phyloP scores from a whole-genome alignment of 2,888 invertebrate species.

The Muschampia plurimacula region DNA sequence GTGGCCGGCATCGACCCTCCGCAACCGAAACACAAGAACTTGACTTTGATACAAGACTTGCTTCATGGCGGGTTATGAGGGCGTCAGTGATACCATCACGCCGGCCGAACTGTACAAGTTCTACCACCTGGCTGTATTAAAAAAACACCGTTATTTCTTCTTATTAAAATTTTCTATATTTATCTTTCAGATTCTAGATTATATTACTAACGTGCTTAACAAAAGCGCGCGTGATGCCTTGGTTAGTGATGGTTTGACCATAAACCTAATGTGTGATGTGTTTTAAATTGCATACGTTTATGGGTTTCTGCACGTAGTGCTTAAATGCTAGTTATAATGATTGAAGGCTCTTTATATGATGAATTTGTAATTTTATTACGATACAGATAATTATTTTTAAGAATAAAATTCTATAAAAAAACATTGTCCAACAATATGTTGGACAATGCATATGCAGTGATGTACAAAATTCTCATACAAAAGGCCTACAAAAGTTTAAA shows the following conservation, averaged over 20 bases:
- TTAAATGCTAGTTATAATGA: slow-evolving; percentile 22
- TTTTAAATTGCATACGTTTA: slow-evolving; percentile 39
- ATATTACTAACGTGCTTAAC: slow-evolving; percentile 75
- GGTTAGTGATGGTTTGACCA: slow-evolving; percentile 67
- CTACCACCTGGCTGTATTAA: no score
- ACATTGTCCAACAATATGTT: no score
- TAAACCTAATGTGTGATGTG: slow-evolving; percentile 38
- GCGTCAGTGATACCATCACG: no score
- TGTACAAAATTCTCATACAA: neutral
- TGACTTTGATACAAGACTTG: no score
- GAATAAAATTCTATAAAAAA: no score
- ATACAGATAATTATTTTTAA: neutral
- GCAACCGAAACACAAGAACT: no score
- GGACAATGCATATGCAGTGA: no score
- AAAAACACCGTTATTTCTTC: neutral
- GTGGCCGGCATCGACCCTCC: no score
- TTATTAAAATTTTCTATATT: slow-evolving; percentile 31
- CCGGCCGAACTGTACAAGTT: no score
- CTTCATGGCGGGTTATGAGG: no score
- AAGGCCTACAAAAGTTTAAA: slow-evolving; percentile 10
- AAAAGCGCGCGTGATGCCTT: slow-evolving; percentile 65
- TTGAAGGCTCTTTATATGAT: neutral
- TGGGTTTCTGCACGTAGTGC: slow-evolving; percentile 29
- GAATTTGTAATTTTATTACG: neutral
- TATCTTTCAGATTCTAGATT: slow-evolving; percentile 78